phyloP scores from a whole-genome alignment of 1,140 invertebrate species.

The Phymastichus coffea region DNA sequence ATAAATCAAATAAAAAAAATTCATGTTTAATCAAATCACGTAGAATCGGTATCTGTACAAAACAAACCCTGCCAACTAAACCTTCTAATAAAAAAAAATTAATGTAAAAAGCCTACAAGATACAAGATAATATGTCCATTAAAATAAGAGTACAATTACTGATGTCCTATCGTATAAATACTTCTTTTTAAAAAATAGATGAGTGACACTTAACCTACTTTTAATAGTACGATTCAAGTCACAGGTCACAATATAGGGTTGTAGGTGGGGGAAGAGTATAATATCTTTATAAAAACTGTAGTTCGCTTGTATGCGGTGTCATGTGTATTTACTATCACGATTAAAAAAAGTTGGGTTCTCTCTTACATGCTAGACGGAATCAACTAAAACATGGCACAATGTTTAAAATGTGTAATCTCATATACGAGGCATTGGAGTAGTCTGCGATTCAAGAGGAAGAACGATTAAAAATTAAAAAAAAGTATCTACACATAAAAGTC shows the following conservation, averaged over 20 bases:
- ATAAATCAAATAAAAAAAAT: no score
- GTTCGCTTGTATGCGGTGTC: constrained; percentile 2
- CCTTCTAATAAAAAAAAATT: constrained; percentile 21
- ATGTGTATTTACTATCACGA: constrained; percentile 7
- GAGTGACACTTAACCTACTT: constrained; percentile 25
- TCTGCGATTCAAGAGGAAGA: no score
- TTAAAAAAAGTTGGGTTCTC: constrained; percentile 1
- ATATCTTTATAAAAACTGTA: constrained; percentile 28
- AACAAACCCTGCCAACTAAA: no score
- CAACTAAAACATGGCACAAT: constrained; percentile 25
- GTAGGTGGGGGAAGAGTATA: neutral
- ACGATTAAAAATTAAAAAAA: constrained; percentile 9
- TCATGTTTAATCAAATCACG: no score
- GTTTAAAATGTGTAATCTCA: constrained; percentile 8
- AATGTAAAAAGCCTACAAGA: constrained; percentile 23
- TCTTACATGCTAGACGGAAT: constrained; percentile 13
- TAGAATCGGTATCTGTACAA: no score
- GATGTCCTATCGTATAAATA: constrained; percentile 19
- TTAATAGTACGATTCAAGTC: constrained; percentile 25
- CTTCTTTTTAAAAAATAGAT: constrained; percentile 24
- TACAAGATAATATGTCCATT: constrained; percentile 16
- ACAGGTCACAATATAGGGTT: constrained; percentile 26
- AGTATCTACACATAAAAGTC: constrained; percentile 14
- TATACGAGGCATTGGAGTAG: constrained; percentile 1
- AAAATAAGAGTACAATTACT: constrained; percentile 24